Conservation (phyloP, 2,113 vertebrate genomes). For the Nycticebus coucang region DNA sequence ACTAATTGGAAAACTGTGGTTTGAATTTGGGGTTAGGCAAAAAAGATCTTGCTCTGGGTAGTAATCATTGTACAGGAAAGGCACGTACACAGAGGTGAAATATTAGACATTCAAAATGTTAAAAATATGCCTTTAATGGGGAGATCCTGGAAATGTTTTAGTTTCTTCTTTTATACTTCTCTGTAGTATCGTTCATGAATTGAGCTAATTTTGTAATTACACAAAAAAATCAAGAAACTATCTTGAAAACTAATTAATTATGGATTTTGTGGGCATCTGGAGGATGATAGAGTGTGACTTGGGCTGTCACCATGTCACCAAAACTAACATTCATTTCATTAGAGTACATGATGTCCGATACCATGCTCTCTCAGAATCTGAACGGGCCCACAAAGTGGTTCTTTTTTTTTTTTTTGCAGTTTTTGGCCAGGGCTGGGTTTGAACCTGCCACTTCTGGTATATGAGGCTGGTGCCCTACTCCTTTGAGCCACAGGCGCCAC, state of each 20-base stretch:
- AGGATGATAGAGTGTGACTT: neutral
- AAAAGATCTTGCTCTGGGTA: neutral
- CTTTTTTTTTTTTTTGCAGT: neutral
- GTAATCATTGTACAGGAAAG: neutral
- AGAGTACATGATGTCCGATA: no score
- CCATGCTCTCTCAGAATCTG: neutral
- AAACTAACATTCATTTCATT: neutral
- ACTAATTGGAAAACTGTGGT: conserved; percentile 32
- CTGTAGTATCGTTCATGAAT: neutral
- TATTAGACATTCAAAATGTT: conserved; percentile 2
- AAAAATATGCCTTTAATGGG: neutral
- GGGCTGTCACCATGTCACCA: neutral
- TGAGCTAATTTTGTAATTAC: conserved; percentile 27
- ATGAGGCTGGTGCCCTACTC: no score
- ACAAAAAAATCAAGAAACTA: neutral
- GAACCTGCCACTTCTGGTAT: no score
- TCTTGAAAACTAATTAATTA: neutral
- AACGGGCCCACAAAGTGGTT: neutral
- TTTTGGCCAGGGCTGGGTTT: no score
- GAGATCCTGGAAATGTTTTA: neutral
- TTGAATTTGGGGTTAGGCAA: neutral
- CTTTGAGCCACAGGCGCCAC: no score
- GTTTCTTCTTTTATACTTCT: neutral
- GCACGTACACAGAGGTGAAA: neutral
- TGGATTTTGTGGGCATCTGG: neutral